Evolutionary conservation across 2,797 vertebrate species (phyloP).

Genomic region (Pipistrellus pygmaeus): DNA sequence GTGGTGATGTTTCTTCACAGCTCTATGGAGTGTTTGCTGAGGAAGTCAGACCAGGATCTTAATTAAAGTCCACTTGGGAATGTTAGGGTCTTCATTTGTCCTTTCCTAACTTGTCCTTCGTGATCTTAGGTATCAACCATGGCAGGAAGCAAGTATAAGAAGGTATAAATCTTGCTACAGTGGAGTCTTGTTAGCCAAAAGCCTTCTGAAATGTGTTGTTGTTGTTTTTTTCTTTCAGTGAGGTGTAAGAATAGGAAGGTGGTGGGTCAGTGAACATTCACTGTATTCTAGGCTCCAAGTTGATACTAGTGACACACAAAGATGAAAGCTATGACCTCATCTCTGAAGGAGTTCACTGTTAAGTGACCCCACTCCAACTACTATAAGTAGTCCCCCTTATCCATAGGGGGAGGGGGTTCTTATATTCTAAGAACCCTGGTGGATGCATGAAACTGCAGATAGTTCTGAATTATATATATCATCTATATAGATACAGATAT

Average conservation of each 20-base stretch:
- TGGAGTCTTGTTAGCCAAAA: background rate
- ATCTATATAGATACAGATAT: too few species aligned
- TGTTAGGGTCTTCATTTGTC: background rate
- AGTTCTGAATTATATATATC: background rate
- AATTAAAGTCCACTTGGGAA: background rate
- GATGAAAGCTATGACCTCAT: background rate
- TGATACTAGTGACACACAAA: background rate
- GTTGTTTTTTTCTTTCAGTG: background rate
- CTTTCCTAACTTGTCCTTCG: background rate
- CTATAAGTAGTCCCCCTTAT: background rate
- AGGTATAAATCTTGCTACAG: background rate
- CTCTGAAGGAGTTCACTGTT: background rate
- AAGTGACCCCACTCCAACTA: background rate
- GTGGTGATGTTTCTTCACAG: background rate
- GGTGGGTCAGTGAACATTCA: background rate
- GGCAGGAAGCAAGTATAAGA: background rate
- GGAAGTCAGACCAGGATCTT: background rate
- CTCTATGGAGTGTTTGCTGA: background rate
- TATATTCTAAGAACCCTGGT: background rate
- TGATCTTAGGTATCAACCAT: background rate
- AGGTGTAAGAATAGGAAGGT: background rate
- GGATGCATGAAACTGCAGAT: background rate
- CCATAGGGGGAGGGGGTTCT: background rate
- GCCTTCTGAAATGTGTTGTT: background rate
- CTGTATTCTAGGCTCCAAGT: background rate